Base-by-base conservation (phyloP, 2,113 vertebrate genomes). In the Porphyrio hochstetteri region DNA sequence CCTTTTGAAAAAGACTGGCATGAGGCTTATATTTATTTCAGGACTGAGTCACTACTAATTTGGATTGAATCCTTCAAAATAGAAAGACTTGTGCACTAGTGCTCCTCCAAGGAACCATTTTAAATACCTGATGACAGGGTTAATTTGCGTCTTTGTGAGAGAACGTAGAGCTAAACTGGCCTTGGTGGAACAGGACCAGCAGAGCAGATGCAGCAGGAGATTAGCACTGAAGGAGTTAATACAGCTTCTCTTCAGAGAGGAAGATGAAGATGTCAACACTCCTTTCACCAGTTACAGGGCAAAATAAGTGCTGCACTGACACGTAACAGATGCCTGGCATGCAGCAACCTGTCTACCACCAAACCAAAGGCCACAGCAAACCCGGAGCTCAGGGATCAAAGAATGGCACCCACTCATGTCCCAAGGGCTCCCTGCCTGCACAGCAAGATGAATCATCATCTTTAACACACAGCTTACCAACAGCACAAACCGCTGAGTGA, bases 361-460 rank as follows among this genome's bases (percentile, higher is more conserved):
- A 64, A 61, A 38, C 35, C 55, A 63, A 50, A 72, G 76, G 40
- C 27, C 27, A 33, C 64, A 68, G 76, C 70, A 48, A 20, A 38
- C 35, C 53, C 7, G 63, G 35, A 70, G 61, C 56, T 20, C 15
- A 33, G 35, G 13, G 13, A 10, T 15, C 59, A 27, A 5, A 33
- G 31, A 33, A 11, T 0, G 12, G 65, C 60, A 18, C 27, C 29
- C 13, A 4, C 14, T 13, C 2, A 1, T 15, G 28, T 15, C 28
- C 67, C 82, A 44, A 7, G 44, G 55, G 72, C 82, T 79, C 56
- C 72, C 17, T 29, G 3, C 27, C 29, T 27, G 64, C 64, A 40
- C 2, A 29, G 55, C 33, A 56, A 38, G 42, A 68, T 27, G 15
- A 28, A 13, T n/a, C 65, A 9, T 11, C 60, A 16, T 12, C 70